Evolutionary conservation across 2,113 vertebrate genomes (phyloP).

Genomic region (Ailurus styani): DNA sequence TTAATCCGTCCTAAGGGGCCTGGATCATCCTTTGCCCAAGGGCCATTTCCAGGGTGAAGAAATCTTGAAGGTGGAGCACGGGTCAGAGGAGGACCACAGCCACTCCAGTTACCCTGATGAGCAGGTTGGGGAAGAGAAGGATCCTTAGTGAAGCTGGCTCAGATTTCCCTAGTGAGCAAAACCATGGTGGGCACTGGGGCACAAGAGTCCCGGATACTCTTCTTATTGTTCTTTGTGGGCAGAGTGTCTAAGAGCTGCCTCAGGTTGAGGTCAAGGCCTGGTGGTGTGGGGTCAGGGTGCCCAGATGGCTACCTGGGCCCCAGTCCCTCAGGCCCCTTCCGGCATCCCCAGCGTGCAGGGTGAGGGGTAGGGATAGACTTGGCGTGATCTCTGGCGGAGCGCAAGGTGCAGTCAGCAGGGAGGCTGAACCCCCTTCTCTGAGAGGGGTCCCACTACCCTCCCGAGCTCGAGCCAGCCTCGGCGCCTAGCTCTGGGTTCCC

Average conservation of each 20-base stretch:
- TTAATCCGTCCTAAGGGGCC: background rate
- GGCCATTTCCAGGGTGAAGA: background rate
- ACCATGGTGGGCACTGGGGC: background rate
- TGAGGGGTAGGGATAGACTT: background rate
- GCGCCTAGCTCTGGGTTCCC: conserved; percentile 32
- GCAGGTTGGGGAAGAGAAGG: background rate
- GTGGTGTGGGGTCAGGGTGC: background rate
- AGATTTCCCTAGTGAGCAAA: background rate
- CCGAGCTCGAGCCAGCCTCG: background rate
- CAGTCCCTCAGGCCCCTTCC: background rate
- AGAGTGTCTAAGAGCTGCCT: background rate
- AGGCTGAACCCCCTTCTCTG: background rate
- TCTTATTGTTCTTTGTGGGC: background rate
- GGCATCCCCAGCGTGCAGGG: background rate
- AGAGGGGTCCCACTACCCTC: background rate
- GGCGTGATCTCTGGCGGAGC: background rate
- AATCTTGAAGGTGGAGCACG: background rate
- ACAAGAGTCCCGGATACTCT: background rate
- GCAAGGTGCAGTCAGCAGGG: background rate
- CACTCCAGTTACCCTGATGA: background rate
- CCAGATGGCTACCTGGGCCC: background rate
- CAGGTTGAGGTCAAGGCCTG: conserved; percentile 29
- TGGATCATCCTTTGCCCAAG: background rate
- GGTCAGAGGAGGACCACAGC: background rate
- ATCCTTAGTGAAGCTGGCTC: background rate